Percentiles rank a stretch among this genome's conserved stretches.
phyloP scores from a whole-genome alignment of 1,140 invertebrate species.

The silkworm (Bombyx mori) region DNA sequence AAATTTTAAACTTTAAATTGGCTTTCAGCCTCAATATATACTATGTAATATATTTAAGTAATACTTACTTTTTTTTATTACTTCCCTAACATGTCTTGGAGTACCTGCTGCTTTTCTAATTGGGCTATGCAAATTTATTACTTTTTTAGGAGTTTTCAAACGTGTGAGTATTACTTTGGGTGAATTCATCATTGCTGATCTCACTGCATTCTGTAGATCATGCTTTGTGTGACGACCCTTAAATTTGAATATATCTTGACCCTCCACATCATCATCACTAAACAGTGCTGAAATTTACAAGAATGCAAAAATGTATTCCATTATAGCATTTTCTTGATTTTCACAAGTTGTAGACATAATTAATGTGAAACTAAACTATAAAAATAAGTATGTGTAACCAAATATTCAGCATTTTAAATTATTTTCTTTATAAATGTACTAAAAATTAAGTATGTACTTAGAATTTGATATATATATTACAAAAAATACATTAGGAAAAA shows the following conservation, averaged over 20 bases:
- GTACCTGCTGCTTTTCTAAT: conserved; percentile 32
- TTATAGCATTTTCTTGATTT: not conserved
- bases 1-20: no score
- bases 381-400: no score
- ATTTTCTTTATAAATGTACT: no score
- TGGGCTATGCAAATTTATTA: conserved; percentile 10
- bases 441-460: no score
- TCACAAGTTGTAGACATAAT: no score
- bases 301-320: not conserved
- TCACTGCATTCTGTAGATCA: conserved; percentile 55
- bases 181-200: conserved; percentile 34
- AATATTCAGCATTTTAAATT: no score
- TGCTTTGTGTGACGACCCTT: conserved; percentile 55
- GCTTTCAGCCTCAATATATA: no score
- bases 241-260: conserved; percentile 59
- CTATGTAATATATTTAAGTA: not conserved
- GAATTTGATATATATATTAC: no score
- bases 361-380: no score
- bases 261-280: conserved; percentile 52
- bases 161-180: conserved; percentile 24
- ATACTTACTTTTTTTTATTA: conserved; percentile 58
- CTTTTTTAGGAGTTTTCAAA: conserved; percentile 39
- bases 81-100: conserved; percentile 47
- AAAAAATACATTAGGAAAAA: no score
- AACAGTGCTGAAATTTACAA: conserved; percentile 46